Evolutionary conservation across 2,113 vertebrate species (phyloP).

Genomic region (Zonotrichia leucophrys): DNA sequence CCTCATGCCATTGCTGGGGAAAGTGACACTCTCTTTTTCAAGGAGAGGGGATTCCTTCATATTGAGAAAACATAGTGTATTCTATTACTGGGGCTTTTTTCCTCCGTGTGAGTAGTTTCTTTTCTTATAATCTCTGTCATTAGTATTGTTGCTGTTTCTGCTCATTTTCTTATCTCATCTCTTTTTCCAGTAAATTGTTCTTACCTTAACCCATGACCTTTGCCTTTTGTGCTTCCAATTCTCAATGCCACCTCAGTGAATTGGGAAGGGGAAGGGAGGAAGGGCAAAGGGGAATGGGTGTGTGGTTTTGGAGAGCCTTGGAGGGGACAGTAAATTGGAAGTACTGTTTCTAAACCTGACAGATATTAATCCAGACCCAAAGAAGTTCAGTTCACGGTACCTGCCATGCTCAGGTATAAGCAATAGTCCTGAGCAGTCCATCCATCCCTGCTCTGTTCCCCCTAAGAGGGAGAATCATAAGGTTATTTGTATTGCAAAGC

Average conservation of each 20-base stretch:
- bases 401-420: not conserved
- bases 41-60: not conserved
- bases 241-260: not conserved
- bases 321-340: not conserved
- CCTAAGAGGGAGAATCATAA: not conserved
- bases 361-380: not conserved
- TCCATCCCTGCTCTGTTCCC: not conserved
- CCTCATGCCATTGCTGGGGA: not conserved
- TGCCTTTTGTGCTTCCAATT: not conserved
- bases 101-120: fast-evolving
- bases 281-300: not conserved
- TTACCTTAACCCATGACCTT: not conserved
- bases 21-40: not conserved
- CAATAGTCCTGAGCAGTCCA: not conserved
- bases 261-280: fast-evolving
- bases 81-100: fast-evolving
- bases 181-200: not conserved
- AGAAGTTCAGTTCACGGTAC: not conserved
- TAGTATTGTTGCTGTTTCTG: not conserved
- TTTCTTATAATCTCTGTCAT: not conserved
- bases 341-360: not conserved
- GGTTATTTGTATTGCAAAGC: not conserved
- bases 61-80: not conserved
- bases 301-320: not conserved
- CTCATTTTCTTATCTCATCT: not conserved